A percentile compares a stretch with the other conserved stretches of the same genome.
Conservation (phyloP, 1,140 invertebrate species). For the Ceratina calcarata region DNA sequence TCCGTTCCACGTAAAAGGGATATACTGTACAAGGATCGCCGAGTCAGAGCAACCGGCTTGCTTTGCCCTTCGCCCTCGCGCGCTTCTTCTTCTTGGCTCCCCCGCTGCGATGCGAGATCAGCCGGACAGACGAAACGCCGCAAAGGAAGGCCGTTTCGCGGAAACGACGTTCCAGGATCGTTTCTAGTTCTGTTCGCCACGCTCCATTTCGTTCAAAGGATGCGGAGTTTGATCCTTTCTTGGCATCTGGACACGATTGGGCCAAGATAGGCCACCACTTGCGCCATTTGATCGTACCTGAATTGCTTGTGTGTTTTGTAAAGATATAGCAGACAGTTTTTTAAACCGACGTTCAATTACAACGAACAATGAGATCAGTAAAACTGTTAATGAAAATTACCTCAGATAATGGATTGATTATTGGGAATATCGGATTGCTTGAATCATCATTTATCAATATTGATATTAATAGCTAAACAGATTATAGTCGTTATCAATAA, state of each 20-base stretch:
- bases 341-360: too few species aligned
- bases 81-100: not conserved
- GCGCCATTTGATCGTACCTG: not conserved
- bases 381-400: too few species aligned
- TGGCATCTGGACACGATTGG: not conserved
- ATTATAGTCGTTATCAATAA: too few species aligned
- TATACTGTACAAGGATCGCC: conserved; percentile 48
- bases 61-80: conserved; percentile 33
- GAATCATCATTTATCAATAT: too few species aligned
- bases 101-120: conserved; percentile 37
- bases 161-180: conserved; percentile 9
- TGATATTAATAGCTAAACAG: too few species aligned
- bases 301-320: too few species aligned
- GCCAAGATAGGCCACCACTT: not conserved
- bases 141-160: conserved; percentile 7
- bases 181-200: not conserved
- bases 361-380: too few species aligned
- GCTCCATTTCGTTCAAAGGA: not conserved
- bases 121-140: not conserved
- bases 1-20: conserved; percentile 56
- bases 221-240: not conserved
- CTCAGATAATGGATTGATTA: too few species aligned
- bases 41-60: conserved; percentile 14
- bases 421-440: too few species aligned
- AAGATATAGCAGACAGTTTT: too few species aligned